Base-by-base conservation (phyloP, 2,888 invertebrate species). In the Ceriagrion tenellum region DNA sequence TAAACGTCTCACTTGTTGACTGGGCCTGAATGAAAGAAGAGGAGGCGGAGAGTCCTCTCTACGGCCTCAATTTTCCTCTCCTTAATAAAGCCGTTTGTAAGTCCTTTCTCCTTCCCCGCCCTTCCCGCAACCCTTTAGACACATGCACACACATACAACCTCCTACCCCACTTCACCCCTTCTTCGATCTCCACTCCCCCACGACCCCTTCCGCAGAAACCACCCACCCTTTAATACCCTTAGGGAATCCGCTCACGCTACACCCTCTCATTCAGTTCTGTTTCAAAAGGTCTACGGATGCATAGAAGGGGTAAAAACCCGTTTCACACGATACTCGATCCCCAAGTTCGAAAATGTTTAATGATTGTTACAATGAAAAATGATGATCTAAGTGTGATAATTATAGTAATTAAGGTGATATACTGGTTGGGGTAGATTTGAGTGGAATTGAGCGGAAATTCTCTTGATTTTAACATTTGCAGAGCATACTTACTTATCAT, bases 51-150 rank as follows among this genome's bases (percentile, higher is more conserved):
- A 8, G 47, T 47, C 47, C 47, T 13, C 35, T 2, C 13, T 0
- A 26, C 81, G 81, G 35, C 35, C 81, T 81, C 81, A 81, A 81
- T 30, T 81, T 35, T 81, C 81, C 47, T 81, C n/a, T 35, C 81
- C 81, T 81, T 81, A 81, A 81, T 81, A 81, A 81, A 81, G 81
- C 81, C 35, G 81, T 81, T 81, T 81, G 81, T 81, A 10, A 23
- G 35, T 35, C 81, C 81, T n/a, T 12, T 35, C 81, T 18, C 16
- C 35, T 13, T n/a, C 26, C 81, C 26, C 81, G 16, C 81, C 35
- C 81, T 69, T n/a, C 35, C 81, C 35, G 30, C 81, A 35, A 81
- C 26, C 81, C 16, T 35, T 16, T 12, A n/a, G 26, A 69, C 69
- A 3, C 69, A n/a, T n/a, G 0, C 10, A 69, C 26, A 69, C 69